Evolutionary conservation across 64 coral and sea anemone species (phyloP), one percentile per base, ranked within the genome.

Genomic region (Porites lutea): DNA sequence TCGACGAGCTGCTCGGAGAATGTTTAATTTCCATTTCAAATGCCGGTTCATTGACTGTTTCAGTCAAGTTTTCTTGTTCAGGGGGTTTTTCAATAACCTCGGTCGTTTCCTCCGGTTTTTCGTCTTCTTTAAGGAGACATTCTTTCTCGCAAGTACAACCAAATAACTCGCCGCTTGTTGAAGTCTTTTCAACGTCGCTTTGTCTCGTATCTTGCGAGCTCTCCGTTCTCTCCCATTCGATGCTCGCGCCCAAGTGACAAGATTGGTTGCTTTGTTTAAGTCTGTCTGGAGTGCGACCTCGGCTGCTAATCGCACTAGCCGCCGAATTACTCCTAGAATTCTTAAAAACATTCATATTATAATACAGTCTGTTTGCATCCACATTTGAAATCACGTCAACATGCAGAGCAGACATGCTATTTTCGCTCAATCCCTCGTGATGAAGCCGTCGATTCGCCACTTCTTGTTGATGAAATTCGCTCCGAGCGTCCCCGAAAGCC

Each of bases 401-500:
- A 52, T 84, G 62, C 20, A 69, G 61, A 72, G 87, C 88, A 2
- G 93, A 58, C 4, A 94, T 69, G 51, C 95, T 97, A 48, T 89
- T 97, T 65, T 94, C 90, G 69, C 95, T 91, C 21, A 97, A 79
- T 12, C 77, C 92, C 22, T 93, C 71, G 3, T 88, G 88, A 18
- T 97, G 95, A 64, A 94, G 88, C 75, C 74, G 94, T 44, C 95
- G 75, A 18, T 87, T 94, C 20, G 72, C 92, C 7, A 97, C 88
- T 60, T 97, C 95, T 47, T 97, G 86, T 15, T 94, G 92, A 43
- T 97, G 95, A n/a, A 92, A 74, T 37, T 97, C 91, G 7, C 90
- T 88, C 27, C 92, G 84, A 58, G 77, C 88, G 46, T 90, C 49
- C 61, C 57, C 69, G 84, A 97, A 97, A 49, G 95, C 95, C 57